Conservation (phyloP, 2,113 vertebrate genomes). For the Climacteris rufus region DNA sequence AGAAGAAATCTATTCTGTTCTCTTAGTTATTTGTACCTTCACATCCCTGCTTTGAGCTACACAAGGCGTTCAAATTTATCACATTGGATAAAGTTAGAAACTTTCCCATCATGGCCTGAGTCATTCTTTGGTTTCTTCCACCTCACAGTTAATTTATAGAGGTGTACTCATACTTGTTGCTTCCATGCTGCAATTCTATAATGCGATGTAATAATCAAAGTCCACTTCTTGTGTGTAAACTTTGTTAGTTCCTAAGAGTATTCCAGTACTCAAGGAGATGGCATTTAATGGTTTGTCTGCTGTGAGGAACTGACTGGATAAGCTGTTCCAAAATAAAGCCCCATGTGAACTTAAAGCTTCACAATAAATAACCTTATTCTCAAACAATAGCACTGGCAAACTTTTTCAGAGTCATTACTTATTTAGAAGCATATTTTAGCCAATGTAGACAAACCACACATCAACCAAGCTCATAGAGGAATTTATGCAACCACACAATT, state of each 20-base stretch:
- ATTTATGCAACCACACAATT: background rate
- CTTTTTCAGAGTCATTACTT: background rate
- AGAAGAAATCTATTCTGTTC: background rate
- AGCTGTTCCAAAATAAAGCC: background rate
- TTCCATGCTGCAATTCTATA: background rate
- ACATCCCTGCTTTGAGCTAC: background rate
- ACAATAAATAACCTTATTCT: background rate
- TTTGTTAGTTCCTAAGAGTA: background rate
- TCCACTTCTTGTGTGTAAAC: background rate
- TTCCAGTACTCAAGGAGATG: background rate
- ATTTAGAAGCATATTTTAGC: background rate
- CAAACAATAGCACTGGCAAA: background rate
- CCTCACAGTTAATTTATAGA: background rate
- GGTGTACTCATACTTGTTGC: background rate
- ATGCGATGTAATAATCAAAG: background rate
- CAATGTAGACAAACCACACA: background rate
- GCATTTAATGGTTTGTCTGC: background rate
- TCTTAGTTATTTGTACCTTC: background rate
- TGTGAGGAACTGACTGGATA: background rate
- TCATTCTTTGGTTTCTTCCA: background rate
- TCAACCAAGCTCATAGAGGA: background rate
- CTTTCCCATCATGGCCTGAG: background rate
- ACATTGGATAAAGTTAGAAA: background rate
- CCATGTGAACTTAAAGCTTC: background rate
- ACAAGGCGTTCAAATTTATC: background rate